Evolutionary conservation across 2,888 invertebrate genomes (phyloP).

Genomic region (Drosophila falleni): DNA sequence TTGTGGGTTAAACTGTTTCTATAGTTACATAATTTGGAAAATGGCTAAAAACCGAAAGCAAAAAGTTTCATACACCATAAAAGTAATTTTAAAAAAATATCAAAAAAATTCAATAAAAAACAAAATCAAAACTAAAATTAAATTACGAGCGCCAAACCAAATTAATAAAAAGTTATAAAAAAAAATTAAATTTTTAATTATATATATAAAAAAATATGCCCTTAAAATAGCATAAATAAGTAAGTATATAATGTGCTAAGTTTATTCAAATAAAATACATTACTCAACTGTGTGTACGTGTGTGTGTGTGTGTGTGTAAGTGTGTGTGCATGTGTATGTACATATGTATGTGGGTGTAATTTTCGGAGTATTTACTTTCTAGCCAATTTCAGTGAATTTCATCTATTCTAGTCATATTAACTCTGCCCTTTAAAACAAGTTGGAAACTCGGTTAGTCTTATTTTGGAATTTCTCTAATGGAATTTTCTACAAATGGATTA

Average conservation of each 20-base stretch:
- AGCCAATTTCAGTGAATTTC: background rate
- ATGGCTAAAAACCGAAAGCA: conserved; percentile 51
- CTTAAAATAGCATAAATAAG: background rate
- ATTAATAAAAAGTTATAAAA: background rate
- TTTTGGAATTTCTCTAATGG: background rate
- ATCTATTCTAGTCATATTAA: background rate
- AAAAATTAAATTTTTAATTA: background rate
- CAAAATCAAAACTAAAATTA: conserved; percentile 9
- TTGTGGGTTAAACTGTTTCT: conserved; percentile 35
- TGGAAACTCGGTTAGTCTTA: background rate
- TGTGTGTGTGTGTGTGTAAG: conserved; percentile 1
- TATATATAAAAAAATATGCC: background rate
- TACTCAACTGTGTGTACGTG: conserved; percentile 6
- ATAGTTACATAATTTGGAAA: conserved; percentile 56
- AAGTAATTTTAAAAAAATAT: conserved; percentile 9
- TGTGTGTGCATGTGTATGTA: background rate
- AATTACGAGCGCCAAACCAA: conserved; percentile 15
- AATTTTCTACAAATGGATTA: background rate
- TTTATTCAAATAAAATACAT: conserved; percentile 9
- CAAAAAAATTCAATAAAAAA: conserved; percentile 1
- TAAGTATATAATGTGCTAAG: conserved; percentile 5
- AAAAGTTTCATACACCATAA: conserved; percentile 55
- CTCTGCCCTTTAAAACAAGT: background rate
- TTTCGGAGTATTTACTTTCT: background rate
- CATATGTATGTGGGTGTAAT: conserved; percentile 1